Evolutionary conservation across 2,888 invertebrate species (phyloP), one percentile per base, ranked within the genome.

Genomic region (Poecilus cupreus): DNA sequence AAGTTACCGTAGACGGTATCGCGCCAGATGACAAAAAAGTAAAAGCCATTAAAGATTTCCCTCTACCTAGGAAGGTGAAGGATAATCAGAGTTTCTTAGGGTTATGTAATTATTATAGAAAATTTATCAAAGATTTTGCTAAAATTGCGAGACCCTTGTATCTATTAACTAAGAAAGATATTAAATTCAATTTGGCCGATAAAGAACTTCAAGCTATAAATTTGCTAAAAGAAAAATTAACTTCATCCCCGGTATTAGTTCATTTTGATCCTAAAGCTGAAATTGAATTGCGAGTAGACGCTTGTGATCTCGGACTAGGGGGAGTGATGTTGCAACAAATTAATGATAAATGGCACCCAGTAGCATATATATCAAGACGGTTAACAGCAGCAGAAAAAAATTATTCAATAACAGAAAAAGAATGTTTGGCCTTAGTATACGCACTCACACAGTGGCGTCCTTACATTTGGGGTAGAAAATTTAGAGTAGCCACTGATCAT

Each of bases 231-330:
- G n/a, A 84, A 6, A 84, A 85, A 68, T 83, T 85, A 10, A 81
- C 82, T 18, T 60, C 82, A 22, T 82, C 84, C 5, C 83, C 83
- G 46, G 81, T 85, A 22, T 74, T 86, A 13, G 79, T 64, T 43
- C 85, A 85, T 82, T 87, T 84, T 72, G 80, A 86, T 80, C 78
- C 60, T 22, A 82, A 84, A 0, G 75, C 83, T 51, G 83, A 84
- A 2, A 72, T 85, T 5, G 79, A 82, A 51, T 49, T 88, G n/a
- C 85, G 86, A 4, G 85, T 86, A 22, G 88, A 88, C 83, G 87
- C 88, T 4, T 87, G 86, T 51, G 85, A 85, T 6, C 68, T 80
- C 6, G 87, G 87, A 26, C 75, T 87, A 57, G 88, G 87, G 8
- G 85, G 87, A 6, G 87, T 88, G 1, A 82, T 87, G 46, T 84